A percentile compares a stretch with the other conserved stretches of the same genome.
Conservation (phyloP, 2,113 vertebrate species). For the Catharus fuscescens region DNA sequence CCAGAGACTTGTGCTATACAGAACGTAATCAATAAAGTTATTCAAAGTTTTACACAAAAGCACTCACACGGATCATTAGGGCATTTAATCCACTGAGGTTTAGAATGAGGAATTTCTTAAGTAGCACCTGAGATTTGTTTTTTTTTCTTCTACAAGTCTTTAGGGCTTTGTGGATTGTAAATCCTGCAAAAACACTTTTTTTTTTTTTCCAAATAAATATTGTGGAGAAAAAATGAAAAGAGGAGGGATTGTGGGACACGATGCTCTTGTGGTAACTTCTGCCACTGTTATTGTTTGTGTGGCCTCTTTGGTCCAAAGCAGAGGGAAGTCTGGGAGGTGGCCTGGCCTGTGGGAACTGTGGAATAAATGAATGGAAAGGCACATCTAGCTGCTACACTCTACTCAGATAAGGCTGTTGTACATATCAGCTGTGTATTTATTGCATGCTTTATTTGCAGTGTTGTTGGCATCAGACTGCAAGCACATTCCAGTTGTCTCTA, state of each 20-base stretch:
- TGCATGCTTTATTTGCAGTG: neutral
- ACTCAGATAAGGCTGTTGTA: neutral
- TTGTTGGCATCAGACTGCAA: neutral
- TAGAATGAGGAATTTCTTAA: constrained; percentile 66
- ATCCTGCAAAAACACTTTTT: neutral
- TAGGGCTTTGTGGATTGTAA: constrained; percentile 22
- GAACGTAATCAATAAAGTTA: constrained; percentile 57
- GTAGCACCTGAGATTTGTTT: constrained; percentile 46
- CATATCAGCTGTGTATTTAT: neutral
- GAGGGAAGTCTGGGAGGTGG: neutral
- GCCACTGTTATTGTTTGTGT: neutral
- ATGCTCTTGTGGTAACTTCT: neutral
- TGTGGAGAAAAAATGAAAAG: neutral
- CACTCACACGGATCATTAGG: constrained; percentile 34
- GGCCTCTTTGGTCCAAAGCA: neutral
- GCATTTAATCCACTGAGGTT: constrained; percentile 57
- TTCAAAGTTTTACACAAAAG: constrained; percentile 59
- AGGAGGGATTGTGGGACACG: neutral
- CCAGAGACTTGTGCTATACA: neutral
- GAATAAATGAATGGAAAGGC: neutral
- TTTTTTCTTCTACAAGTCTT: neutral
- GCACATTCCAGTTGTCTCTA: neutral
- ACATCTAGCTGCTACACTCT: neutral
- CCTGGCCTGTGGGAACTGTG: neutral
- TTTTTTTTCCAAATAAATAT: neutral